Conservation (phyloP, 2,888 invertebrate genomes). For the Caenorhabditis virilis region DNA sequence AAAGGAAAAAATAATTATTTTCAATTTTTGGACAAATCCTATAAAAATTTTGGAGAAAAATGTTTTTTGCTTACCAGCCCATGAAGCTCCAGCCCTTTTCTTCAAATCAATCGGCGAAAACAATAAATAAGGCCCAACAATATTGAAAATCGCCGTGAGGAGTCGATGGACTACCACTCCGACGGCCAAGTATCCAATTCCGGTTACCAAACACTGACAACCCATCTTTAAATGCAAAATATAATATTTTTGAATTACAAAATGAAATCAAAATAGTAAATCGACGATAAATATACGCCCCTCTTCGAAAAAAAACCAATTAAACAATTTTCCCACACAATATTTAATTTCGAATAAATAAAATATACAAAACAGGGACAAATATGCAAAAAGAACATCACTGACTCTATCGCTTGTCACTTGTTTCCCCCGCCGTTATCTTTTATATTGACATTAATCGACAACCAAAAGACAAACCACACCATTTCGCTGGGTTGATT, state of each 20-base stretch:
- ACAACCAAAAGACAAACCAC: no score
- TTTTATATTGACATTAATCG: no score
- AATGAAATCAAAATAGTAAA: no score
- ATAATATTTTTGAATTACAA: constrained; percentile 1
- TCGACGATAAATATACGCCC: no score
- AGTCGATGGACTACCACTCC: constrained; percentile 44
- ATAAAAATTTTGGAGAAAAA: neutral
- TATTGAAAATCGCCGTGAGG: constrained; percentile 41
- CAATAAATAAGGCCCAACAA: constrained; percentile 55
- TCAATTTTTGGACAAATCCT: neutral
- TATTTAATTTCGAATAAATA: no score
- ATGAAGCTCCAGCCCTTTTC: constrained; percentile 61
- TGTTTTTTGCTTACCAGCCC: constrained; percentile 53
- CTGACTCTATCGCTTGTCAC: no score
- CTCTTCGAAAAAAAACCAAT: constrained; percentile 6
- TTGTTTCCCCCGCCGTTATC: no score
- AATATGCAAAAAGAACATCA: no score
- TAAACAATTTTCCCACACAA: constrained; percentile 2
- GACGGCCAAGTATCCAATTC: constrained; percentile 52
- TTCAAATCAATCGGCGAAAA: constrained; percentile 55
- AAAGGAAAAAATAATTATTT: no score
- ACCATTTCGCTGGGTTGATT: no score
- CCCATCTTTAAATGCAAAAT: constrained; percentile 38
- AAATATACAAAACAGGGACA: no score
- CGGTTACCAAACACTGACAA: constrained; percentile 52